Conservation (phyloP, 2,797 vertebrate genomes). For the Cottoperca gobio region DNA sequence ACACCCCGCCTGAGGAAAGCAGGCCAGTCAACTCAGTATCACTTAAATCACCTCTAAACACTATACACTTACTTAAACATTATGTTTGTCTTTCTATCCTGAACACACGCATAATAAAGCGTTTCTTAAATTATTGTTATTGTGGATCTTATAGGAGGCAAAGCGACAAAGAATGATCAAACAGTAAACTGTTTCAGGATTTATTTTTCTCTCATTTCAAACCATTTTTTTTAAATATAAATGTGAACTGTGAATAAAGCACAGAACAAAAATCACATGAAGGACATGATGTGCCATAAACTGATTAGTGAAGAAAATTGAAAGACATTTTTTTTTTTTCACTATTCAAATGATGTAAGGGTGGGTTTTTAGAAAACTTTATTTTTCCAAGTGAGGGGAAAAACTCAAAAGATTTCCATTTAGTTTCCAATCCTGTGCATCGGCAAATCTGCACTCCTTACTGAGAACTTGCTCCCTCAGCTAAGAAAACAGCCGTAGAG, state of each 20-base stretch:
- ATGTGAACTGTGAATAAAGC: no score
- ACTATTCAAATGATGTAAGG: no score
- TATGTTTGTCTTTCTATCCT: neutral
- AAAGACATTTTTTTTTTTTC: no score
- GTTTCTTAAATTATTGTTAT: neutral
- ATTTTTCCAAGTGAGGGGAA: no score
- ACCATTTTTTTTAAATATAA: neutral
- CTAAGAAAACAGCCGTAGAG: no score
- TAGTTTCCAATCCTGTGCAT: no score
- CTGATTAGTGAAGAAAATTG: neutral
- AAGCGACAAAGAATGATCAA: neutral
- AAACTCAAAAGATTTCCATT: no score
- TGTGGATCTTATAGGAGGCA: neutral
- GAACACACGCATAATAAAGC: neutral
- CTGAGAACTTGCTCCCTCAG: no score
- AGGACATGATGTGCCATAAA: neutral
- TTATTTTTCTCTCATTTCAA: neutral
- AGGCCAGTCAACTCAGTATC: neutral
- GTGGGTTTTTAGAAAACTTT: no score
- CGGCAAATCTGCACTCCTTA: no score
- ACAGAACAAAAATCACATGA: neutral
- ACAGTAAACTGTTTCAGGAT: no score
- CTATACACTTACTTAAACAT: neutral
- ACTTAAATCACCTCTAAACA: slow-evolving; percentile 14
- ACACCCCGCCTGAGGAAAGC: slow-evolving; percentile 24